Base-by-base conservation (phyloP, 2,797 vertebrate genomes). In the Anguilla anguilla region DNA sequence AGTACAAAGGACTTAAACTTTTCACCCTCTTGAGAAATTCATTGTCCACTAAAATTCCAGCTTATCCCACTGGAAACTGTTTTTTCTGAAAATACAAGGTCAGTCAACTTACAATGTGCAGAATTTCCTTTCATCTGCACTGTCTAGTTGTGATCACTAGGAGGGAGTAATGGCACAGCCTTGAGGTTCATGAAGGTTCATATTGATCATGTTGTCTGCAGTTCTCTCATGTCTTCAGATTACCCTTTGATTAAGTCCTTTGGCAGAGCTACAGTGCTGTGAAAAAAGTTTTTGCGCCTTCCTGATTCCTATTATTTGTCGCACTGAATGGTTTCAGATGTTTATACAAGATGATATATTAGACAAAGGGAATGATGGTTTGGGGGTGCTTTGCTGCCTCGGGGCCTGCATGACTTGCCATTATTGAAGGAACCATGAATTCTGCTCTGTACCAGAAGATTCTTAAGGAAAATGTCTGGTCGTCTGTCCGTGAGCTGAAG, bases 91-190 rank as follows among this genome's bases (percentile, higher is more conserved):
- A 82, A 61, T 15, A 31, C 46, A 85, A 2, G 25, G 0, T 86
- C 39, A 25, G 13, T 69, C 77, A 13, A 46, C 72, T 81, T 25
- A 25, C 86, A 53, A 61, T 39, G 25, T 79, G 49, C 10, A n/a
- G 51, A 39, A 28, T 9, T 86, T 83, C 28, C 15, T 43, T 85
- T 35, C 31, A 81, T 10, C 6, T 79, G 39, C 39, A 82, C 11
- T 55, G 53, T 43, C 35, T 31, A 87, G 3, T 28, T 67, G 79
- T 49, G 81, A 39, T 7, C 86, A 82, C 43, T 61, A 85, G 87
- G 64, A 55, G 87, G 59, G 13, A 77, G 72, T 61, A 46, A 17
- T 72, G 67, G 28, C 25, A 7, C 67, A 28, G 67, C 6, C 10
- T 72, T 51, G 39, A 49, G 1, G 25, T 49, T 51, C n/a, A 6